A percentile compares a stretch with the other conserved stretches of the same genome.
Evolutionary conservation across 2,888 invertebrate species (phyloP).

Genomic region (Agrochola lota): DNA sequence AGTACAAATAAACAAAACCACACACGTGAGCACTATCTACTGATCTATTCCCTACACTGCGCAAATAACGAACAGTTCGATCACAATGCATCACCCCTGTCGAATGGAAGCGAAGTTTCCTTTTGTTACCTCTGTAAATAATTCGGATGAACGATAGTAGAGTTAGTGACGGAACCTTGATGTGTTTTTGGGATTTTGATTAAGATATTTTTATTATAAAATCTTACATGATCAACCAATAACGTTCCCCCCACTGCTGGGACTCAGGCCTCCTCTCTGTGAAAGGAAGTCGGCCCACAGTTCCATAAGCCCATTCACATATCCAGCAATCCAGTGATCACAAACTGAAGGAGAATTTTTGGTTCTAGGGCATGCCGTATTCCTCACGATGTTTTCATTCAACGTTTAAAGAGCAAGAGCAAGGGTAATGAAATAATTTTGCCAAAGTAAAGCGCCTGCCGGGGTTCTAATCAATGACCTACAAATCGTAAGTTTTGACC

Average conservation of each 20-base stretch:
- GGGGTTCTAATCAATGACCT: background rate
- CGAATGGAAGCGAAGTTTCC: conserved; percentile 19
- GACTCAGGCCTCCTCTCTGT: background rate
- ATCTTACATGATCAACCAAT: background rate
- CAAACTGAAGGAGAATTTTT: too few relatives aligned
- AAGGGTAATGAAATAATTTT: background rate
- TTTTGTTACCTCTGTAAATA: conserved; percentile 47
- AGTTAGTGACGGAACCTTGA: background rate
- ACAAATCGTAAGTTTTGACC: background rate
- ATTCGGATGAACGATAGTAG: conserved; percentile 11
- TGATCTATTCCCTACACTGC: conserved; percentile 3
- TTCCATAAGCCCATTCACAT: too few relatives aligned
- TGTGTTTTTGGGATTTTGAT: conserved; percentile 1
- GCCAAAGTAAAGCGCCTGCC: background rate
- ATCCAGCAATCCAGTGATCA: too few relatives aligned
- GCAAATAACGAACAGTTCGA: conserved; percentile 47
- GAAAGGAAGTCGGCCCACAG: background rate
- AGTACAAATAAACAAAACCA: conserved; percentile 29
- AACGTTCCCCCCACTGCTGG: background rate
- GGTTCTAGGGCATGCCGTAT: background rate
- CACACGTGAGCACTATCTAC: background rate
- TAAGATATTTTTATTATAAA: background rate
- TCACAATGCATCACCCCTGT: conserved; percentile 58
- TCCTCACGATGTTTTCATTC: background rate
- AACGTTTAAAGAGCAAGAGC: background rate